Percentiles rank a stretch among this genome's conserved stretches.
Conservation (phyloP, 2,113 vertebrate species). For the Cercocebus atys region DNA sequence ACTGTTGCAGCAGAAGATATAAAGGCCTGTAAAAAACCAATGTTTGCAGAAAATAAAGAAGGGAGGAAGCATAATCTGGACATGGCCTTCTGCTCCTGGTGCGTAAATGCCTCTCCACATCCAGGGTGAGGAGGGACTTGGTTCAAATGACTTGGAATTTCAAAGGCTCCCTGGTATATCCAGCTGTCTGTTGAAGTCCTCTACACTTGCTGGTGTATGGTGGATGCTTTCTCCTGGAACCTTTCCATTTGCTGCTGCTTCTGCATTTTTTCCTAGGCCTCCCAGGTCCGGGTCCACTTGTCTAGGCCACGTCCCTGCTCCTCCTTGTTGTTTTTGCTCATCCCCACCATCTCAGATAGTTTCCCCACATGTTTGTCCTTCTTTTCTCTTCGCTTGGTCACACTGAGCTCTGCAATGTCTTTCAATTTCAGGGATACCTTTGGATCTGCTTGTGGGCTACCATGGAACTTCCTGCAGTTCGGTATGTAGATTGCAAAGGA, state of each 20-base stretch:
- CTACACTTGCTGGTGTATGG: background rate
- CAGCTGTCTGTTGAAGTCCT: background rate
- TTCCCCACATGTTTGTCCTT: background rate
- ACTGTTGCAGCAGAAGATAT: background rate
- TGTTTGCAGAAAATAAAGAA: background rate
- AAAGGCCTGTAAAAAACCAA: background rate
- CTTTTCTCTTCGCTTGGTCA: background rate
- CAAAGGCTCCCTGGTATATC: background rate
- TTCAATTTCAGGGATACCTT: background rate
- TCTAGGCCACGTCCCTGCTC: accelerated
- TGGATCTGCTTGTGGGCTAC: background rate
- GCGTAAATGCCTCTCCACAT: background rate
- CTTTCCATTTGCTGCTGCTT: background rate
- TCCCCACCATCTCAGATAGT: background rate
- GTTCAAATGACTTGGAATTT: background rate
- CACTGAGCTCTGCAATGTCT: background rate
- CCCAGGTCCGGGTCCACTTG: accelerated
- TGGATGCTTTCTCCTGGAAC: background rate
- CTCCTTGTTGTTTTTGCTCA: background rate
- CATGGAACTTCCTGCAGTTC: background rate
- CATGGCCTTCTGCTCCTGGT: background rate
- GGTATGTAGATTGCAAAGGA: background rate
- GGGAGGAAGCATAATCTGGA: background rate
- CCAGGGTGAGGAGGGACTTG: background rate
- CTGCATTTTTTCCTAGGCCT: background rate